These are phyloP conservation scores for Larimichthys polyactis DNA, from an alignment of 2,113 vertebrate genomes.

Conservation along the genomic window DNA sequence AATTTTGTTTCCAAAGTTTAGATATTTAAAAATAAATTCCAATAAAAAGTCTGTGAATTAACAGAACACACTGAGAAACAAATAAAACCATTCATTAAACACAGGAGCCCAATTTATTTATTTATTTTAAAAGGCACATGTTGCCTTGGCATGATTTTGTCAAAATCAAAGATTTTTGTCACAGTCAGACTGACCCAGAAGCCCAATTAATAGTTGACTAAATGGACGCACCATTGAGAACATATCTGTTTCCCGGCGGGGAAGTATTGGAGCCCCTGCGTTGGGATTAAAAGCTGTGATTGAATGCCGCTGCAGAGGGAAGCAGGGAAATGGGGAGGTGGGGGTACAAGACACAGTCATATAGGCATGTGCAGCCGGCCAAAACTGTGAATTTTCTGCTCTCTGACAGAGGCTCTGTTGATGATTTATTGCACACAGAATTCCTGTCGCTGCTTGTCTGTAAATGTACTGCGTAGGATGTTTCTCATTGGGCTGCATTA, in stretches of 20 bases:
- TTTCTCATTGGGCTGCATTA: slow-evolving; percentile 21
- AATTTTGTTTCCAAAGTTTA: too few species aligned
- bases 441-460: slow-evolving; percentile 7
- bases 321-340: background rate
- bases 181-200: slow-evolving; percentile 17
- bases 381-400: slow-evolving; percentile 16
- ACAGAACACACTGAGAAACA: too few species aligned
- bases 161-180: slow-evolving; percentile 37
- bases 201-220: slow-evolving; percentile 42
- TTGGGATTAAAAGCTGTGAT: slow-evolving; percentile 54
- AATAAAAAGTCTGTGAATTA: too few species aligned
- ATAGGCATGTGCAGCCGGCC: slow-evolving; percentile 12
- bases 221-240: slow-evolving; percentile 34
- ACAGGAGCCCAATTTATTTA: background rate
- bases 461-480: slow-evolving; percentile 29
- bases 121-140: background rate
- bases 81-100: background rate
- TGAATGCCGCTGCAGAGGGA: slow-evolving; percentile 38
- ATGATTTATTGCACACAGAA: slow-evolving; percentile 42
- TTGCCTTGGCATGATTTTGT: background rate
- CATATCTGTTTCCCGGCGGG: slow-evolving; percentile 21
- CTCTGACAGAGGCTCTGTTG: slow-evolving; percentile 32
- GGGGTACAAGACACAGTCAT: background rate
- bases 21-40: too few species aligned
- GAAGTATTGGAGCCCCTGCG: slow-evolving; percentile 43